A percentile compares a stretch with the other conserved stretches of the same genome.
Conservation (phyloP, 2,797 vertebrate genomes). For the Halcyon leucocephala region DNA sequence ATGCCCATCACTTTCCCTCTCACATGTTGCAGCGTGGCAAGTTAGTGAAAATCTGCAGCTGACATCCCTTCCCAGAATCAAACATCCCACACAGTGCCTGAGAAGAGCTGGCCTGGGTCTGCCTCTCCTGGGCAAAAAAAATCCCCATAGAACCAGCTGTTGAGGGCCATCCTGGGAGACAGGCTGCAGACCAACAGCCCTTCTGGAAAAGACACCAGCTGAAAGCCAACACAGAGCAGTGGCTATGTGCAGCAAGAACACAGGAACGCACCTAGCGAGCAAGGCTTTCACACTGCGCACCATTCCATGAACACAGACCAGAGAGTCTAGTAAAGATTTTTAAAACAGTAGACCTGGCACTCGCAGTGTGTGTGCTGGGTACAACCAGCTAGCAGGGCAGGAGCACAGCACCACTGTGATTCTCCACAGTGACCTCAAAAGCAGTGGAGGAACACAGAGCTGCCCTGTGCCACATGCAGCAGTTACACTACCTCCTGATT, state of each 20-base stretch:
- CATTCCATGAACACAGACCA: neutral
- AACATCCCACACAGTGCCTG: neutral
- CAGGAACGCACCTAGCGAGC: neutral
- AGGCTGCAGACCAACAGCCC: neutral
- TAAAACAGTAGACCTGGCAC: neutral
- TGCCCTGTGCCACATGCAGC: neutral
- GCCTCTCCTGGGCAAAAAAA: neutral
- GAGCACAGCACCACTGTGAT: neutral
- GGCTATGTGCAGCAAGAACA: neutral
- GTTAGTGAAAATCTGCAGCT: neutral
- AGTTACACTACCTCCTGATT: slow-evolving; percentile 91
- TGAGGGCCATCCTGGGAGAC: neutral
- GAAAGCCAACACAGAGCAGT: neutral
- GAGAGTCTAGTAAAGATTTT: neutral
- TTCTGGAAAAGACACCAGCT: neutral
- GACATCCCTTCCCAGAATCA: neutral
- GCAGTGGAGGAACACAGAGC: neutral
- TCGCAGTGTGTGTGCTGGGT: neutral
- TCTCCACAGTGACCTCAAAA: neutral
- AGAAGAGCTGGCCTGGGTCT: neutral
- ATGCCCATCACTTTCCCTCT: neutral
- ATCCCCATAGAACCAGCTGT: neutral
- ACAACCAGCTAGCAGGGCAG: neutral
- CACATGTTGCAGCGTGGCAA: neutral
- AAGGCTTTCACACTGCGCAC: neutral